A percentile compares a stretch with the other conserved stretches of the same genome.
Evolutionary conservation across 2,888 invertebrate genomes (phyloP).

Genomic region (Epinotia nisella): DNA sequence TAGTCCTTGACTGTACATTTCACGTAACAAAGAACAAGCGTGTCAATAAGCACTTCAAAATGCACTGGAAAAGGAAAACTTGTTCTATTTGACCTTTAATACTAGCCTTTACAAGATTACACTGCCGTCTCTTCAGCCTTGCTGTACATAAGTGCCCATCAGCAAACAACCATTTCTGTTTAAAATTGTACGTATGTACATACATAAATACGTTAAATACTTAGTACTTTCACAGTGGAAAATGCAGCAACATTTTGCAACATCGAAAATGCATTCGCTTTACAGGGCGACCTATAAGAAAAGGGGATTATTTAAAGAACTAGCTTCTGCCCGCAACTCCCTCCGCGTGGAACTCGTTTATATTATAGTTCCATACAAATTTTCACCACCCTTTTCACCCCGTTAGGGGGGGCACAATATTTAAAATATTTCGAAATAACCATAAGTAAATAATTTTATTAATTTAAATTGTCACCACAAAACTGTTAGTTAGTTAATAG

Average conservation of each 20-base stretch:
- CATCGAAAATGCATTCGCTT: constrained; percentile 3
- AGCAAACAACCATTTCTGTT: constrained; percentile 14
- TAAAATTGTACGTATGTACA: constrained; percentile 2
- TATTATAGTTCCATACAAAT: too few relatives aligned
- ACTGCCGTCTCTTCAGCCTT: constrained; percentile 1
- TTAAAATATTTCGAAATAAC: too few relatives aligned
- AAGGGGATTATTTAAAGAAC: too few relatives aligned
- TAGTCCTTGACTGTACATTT: too few relatives aligned
- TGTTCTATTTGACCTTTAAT: constrained; percentile 14
- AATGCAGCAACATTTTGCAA: constrained; percentile 15
- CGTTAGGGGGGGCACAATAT: too few relatives aligned
- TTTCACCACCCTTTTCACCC: too few relatives aligned
- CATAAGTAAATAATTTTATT: too few relatives aligned
- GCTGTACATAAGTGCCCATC: neutral
- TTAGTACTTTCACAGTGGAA: constrained; percentile 17
- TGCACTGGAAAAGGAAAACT: constrained; percentile 2
- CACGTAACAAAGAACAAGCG: neutral
- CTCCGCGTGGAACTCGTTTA: too few relatives aligned
- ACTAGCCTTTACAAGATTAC: neutral
- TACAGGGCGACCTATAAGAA: neutral
- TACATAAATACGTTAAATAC: constrained; percentile 7
- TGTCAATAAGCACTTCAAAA: constrained; percentile 3
- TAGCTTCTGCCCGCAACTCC: too few relatives aligned
- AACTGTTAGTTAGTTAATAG: too few relatives aligned
- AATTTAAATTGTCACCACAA: too few relatives aligned